Evolutionary conservation across 1,140 invertebrate genomes (phyloP).

Genomic region (Lepidurus apus): DNA sequence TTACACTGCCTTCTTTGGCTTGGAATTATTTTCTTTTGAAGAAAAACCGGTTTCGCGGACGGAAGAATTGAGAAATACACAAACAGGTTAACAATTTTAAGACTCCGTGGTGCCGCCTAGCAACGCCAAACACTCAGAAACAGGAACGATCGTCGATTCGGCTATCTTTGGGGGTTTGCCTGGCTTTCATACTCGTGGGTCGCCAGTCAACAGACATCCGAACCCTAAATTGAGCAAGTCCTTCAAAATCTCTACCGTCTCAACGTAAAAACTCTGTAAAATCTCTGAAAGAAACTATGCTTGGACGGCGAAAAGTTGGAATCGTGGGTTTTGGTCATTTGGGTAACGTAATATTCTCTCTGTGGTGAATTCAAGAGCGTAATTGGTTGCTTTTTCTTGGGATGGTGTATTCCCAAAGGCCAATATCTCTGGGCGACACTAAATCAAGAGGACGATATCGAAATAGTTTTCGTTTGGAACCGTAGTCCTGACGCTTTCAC

Average conservation of each 20-base stretch:
- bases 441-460: conserved; percentile 41
- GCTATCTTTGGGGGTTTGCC: background rate
- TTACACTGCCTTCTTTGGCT: too few species aligned
- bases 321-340: conserved; percentile 53
- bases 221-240: conserved; percentile 10
- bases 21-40: background rate
- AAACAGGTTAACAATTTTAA: background rate
- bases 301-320: conserved; percentile 44
- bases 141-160: background rate
- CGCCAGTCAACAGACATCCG: background rate
- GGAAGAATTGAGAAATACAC: background rate
- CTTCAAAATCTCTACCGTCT: too few species aligned
- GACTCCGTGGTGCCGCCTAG: background rate
- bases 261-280: conserved; percentile 22
- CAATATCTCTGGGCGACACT: conserved; percentile 48
- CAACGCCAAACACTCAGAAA: conserved; percentile 9
- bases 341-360: conserved; percentile 41
- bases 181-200: background rate
- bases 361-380: too few species aligned
- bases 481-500: conserved; percentile 43
- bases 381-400: too few species aligned
- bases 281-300: conserved; percentile 29
- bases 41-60: background rate
- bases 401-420: conserved; percentile 42
- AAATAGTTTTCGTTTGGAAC: conserved; percentile 55